Evolutionary conservation across 2,113 vertebrate genomes (phyloP), one percentile per base, ranked within the genome.

Genomic region (Ochotona curzoniae): DNA sequence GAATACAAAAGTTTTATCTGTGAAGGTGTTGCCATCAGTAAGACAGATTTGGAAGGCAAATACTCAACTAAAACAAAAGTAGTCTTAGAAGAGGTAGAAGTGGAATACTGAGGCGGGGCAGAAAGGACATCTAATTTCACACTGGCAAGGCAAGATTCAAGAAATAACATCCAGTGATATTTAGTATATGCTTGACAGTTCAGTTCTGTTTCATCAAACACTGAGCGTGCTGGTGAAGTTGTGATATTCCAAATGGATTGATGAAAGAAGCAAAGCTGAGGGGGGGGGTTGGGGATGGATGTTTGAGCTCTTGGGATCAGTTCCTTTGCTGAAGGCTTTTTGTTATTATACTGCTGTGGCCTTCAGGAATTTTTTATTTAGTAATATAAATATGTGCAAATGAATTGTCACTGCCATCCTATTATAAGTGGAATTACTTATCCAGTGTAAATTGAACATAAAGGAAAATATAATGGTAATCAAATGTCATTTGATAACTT

Each of bases 361-460:
- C 38, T 49, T 54, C 32, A 75, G 28, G 21, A 3, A 26, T 6
- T 74, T 80, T 69, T 66, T 49, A 87, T 82, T 78, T 63, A 66
- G 32, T 70, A 47, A 84, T 35, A 70, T 57, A 75, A 89, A 57
- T n/a, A 83, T 87, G 61, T 84, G 51, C 21, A 85, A 73, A 76
- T 81, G 85, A 84, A 70, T 61, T 20, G 70, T 51, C 38, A 67
- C 2, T 82, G 7, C 23, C 17, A 38, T 88, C 18, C 14, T 38
- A 2, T 20, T 26, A 64, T 49, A 73, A n/a, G 11, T 78, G 71
- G 92, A 66, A 4, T 75, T 30, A 81, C 61, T 28, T 51, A 32
- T 38, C 25, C 20, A 32, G 5, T 81, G 12, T 71, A 25, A 83
- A 35, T 18, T 86, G 47, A 66, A 66, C 26, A 81, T 32, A n/a